Base-by-base conservation (phyloP, 2,113 vertebrate genomes). In the Paralichthys olivaceus region DNA sequence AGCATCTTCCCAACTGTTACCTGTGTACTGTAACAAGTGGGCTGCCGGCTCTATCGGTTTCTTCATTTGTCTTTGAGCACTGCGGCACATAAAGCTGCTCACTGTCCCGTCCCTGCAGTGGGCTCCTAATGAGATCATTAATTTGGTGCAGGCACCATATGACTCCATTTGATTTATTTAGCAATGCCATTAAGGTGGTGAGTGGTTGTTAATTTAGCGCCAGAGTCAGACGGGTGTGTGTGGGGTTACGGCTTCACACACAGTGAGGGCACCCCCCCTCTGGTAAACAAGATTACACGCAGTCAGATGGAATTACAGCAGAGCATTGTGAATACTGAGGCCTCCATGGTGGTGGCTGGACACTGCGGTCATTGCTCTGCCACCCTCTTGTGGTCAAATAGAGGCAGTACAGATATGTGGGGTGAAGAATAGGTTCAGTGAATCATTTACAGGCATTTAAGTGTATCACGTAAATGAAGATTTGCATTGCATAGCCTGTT, bases 81-180 rank as follows among this genome's bases (percentile, higher is more conserved):
- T 57, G 51, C 40, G 57, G 7, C 22, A 28, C 49, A 69, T 25
- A 15, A 45, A 68, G 4, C 17, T 5, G 26, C 14, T 29, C 61
- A 47, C 62, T 53, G 51, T 55, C n/a, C 13, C 0, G 2, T 72
- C 61, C 55, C 77, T 22, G 58, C 65, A 58, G 79, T 57, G 5
- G 26, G 40, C 72, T 66, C 72, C 29, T 84, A 84, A 87, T 69
- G 87, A 67, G 58, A 69, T 84, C 79, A 59, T 89, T 84, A 66
- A 87, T 83, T 84, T 63, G 47, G 55, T 57, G 11, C 32, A 8
- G 4, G 56, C 67, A 9, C 79, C 66, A 37, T 72, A 59, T 49
- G 76, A 75, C 53, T 60, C 59, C 68, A 26, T 75, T 47, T 72
- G 77, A 74, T 84, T 83, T 83, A 80, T 86, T 77, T 75, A 66